Percentiles rank a stretch among this genome's conserved stretches.
Evolutionary conservation across 2,888 invertebrate genomes (phyloP).

Genomic region (Endomychus coccineus): DNA sequence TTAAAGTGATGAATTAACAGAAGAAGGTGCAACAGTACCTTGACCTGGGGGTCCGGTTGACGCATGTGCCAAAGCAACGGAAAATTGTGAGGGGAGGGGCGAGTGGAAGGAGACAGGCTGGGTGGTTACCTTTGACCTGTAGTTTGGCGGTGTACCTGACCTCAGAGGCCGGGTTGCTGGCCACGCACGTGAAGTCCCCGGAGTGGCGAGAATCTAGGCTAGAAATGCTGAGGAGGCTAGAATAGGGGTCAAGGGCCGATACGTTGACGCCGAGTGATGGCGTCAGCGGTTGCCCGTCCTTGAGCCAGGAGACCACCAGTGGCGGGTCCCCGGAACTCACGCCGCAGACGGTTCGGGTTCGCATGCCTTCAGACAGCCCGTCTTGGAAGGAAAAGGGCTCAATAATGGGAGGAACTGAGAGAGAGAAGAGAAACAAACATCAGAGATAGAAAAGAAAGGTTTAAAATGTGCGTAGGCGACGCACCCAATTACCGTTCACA

Average conservation of each 20-base stretch:
- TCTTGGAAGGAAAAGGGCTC: slow-evolving; percentile 80
- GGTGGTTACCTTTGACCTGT: slow-evolving; percentile 72
- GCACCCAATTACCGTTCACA: slow-evolving; percentile 64
- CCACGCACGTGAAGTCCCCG: slow-evolving; percentile 72
- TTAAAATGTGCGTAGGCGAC: slow-evolving; percentile 42
- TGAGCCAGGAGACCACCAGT: slow-evolving; percentile 71
- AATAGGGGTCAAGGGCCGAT: slow-evolving; percentile 67
- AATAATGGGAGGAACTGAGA: slow-evolving; percentile 76
- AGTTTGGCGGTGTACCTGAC: slow-evolving; percentile 72
- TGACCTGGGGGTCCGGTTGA: slow-evolving; percentile 47
- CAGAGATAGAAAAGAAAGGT: slow-evolving; percentile 51
- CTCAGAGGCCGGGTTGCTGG: slow-evolving; percentile 71
- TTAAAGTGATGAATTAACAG: too few relatives aligned
- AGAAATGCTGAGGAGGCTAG: slow-evolving; percentile 70
- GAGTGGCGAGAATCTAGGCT: slow-evolving; percentile 67
- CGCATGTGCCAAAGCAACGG: slow-evolving; percentile 58
- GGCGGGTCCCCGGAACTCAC: slow-evolving; percentile 76
- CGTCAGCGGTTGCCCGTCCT: slow-evolving; percentile 66
- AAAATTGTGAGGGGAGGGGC: slow-evolving; percentile 33
- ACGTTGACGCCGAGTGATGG: slow-evolving; percentile 60
- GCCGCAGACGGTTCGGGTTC: slow-evolving; percentile 73
- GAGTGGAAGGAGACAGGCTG: slow-evolving; percentile 33
- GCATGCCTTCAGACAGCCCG: slow-evolving; percentile 73
- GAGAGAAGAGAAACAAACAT: slow-evolving; percentile 50
- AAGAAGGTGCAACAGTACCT: slow-evolving; percentile 63